Evolutionary conservation across 2,113 vertebrate species (phyloP), one percentile per base, ranked within the genome.

Genomic region (Alexandromys fortis): DNA sequence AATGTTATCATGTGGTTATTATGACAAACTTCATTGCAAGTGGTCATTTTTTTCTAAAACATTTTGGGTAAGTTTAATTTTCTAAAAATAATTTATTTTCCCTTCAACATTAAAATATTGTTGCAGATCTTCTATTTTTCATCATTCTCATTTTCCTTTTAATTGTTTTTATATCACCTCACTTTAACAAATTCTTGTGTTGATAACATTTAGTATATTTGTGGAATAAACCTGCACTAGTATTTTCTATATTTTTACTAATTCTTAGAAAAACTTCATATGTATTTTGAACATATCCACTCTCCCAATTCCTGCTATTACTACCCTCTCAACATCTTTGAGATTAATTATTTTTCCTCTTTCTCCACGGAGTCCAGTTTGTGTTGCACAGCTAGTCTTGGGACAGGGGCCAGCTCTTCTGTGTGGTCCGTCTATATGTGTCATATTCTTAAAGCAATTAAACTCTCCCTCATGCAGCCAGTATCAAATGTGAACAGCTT

Each of bases 41-140:
- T 83, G 35, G 33, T 72, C 10, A 86, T 42, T 91, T 94, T 55
- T 58, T 79, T 93, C 5, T 68, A 55, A 92, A 93, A 90, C 52
- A 87, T 28, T 89, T 83, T 83, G 17, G 35, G 35, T 33, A 42
- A 28, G 35, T 95, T 86, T 82, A 83, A 24, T 77, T 92, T 13
- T 94, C 1, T 73, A 82, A 77, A 90, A 47, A 33, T 49, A 0
- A 13, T 90, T 86, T 70, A 75, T 70, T 87, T 47, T 65, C 17
- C 17, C 52, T 85, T 47, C 21, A 73, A 52, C 16, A 85, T 95
- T 33, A 78, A 33, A 82, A 78, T 96, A 72, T 17, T 52, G 13
- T 82, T 91, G 42, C 13, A 24, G n/a, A 16, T 16, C 3, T 52
- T 76, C 24, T 67, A 2, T 33, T 88, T 68, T 12, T 93, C 33